Conservation (phyloP, 2,888 invertebrate genomes). For the Nomada ruficornis region DNA sequence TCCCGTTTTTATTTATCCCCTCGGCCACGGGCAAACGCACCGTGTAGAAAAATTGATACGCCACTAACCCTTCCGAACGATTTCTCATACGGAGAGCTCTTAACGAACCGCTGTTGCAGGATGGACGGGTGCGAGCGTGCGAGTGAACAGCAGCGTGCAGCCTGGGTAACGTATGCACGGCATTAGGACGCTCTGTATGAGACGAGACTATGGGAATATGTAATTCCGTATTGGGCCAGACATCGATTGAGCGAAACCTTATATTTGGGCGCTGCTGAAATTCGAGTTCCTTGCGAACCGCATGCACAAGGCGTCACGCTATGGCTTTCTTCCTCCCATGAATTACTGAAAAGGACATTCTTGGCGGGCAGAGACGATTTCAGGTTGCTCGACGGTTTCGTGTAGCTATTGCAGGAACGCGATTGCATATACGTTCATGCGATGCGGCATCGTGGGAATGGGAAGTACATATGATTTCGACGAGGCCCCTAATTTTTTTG, state of each 20-base stretch:
- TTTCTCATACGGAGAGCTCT: constrained; percentile 18
- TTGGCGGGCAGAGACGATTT: constrained; percentile 49
- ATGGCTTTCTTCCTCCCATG: constrained; percentile 62
- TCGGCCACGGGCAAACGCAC: too few species aligned
- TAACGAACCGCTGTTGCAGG: background rate
- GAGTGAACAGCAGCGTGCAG: too few species aligned
- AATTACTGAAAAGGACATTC: constrained; percentile 69
- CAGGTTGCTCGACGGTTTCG: constrained; percentile 45
- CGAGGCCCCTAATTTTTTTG: too few species aligned
- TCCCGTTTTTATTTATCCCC: background rate
- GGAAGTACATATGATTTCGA: too few species aligned
- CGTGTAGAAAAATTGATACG: background rate
- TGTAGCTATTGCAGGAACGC: constrained; percentile 36
- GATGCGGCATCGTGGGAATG: background rate
- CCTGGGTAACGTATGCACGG: too few species aligned
- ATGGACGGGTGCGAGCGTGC: too few species aligned
- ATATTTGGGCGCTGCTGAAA: constrained; percentile 58
- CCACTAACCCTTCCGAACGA: constrained; percentile 13
- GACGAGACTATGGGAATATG: constrained; percentile 6
- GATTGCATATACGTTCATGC: background rate
- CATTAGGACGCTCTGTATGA: background rate
- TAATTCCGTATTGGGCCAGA: constrained; percentile 53
- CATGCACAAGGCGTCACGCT: constrained; percentile 49
- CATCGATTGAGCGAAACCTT: constrained; percentile 67
- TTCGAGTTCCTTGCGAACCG: constrained; percentile 56